Evolutionary conservation across 1,140 invertebrate genomes (phyloP).

Genomic region (Zophobas morio): DNA sequence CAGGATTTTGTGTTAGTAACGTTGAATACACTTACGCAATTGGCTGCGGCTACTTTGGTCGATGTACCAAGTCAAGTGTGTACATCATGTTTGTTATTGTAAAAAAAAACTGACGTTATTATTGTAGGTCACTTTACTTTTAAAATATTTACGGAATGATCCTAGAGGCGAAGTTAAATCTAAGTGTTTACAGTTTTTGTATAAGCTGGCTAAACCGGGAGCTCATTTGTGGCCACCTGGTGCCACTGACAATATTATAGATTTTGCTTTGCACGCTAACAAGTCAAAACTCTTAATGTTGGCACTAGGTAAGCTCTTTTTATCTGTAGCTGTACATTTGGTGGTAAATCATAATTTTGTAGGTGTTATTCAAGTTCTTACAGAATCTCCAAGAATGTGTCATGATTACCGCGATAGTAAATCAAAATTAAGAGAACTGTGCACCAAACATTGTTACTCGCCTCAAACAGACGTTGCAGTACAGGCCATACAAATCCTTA

Average conservation of each 20-base stretch:
- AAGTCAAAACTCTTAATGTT: slow-evolving; percentile 63
- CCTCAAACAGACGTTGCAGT: slow-evolving; percentile 76
- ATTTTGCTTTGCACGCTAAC: slow-evolving; percentile 61
- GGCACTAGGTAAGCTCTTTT: slow-evolving; percentile 63
- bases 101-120: slow-evolving; percentile 23
- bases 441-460: slow-evolving; percentile 74
- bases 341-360: slow-evolving; percentile 39
- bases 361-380: slow-evolving; percentile 70
- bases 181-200: slow-evolving; percentile 82
- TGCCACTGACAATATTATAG: slow-evolving; percentile 69
- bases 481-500: slow-evolving; percentile 79
- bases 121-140: slow-evolving; percentile 71
- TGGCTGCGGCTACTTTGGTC: slow-evolving; percentile 90
- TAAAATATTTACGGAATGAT: slow-evolving; percentile 75
- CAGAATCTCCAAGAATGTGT: slow-evolving; percentile 72
- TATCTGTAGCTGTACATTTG: slow-evolving; percentile 16
- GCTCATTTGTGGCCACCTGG: slow-evolving; percentile 87
- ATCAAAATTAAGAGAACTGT: slow-evolving; percentile 71
- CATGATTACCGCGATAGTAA: slow-evolving; percentile 70
- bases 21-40: slow-evolving; percentile 88
- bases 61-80: slow-evolving; percentile 90
- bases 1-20: slow-evolving; percentile 90
- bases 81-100: not conserved
- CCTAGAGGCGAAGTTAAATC: slow-evolving; percentile 81
- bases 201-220: slow-evolving; percentile 81